These are phyloP conservation scores for Polypedilum vanderplanki DNA, from an alignment of 1,140 invertebrate genomes.

Conservation along the genomic window DNA sequence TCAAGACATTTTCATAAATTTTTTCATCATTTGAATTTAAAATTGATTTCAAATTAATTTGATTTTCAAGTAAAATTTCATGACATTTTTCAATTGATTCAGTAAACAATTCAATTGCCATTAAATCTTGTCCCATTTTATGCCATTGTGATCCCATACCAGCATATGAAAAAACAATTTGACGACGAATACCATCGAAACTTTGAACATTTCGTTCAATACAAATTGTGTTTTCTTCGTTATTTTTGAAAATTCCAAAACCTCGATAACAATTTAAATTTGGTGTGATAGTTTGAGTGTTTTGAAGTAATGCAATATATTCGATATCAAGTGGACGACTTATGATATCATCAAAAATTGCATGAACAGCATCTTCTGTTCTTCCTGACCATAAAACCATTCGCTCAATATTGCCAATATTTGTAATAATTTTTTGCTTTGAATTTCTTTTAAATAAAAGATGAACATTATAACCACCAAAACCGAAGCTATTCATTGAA, in stretches of 20 bases:
- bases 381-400: conserved; percentile 75
- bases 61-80: conserved; percentile 64
- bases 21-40: conserved; percentile 67
- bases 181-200: conserved; percentile 30
- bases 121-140: conserved; percentile 91
- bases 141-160: conserved; percentile 95
- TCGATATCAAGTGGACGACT: conserved; percentile 52
- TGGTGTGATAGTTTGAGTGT: conserved; percentile 61
- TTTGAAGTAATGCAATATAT: conserved; percentile 59
- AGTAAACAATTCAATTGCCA: conserved; percentile 69
- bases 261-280: conserved; percentile 67
- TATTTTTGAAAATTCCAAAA: conserved; percentile 46
- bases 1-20: conserved; percentile 73
- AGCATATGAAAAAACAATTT: conserved; percentile 32
- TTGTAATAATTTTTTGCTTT: conserved; percentile 55
- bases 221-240: no score
- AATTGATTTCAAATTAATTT: conserved; percentile 73
- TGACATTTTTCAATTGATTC: conserved; percentile 68
- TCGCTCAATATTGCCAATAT: conserved; percentile 52
- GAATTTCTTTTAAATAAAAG: conserved; percentile 72
- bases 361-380: no score
- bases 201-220: conserved; percentile 50
- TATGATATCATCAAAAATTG: no score
- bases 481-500: conserved; percentile 93
- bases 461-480: conserved; percentile 95